Percentiles rank a stretch among this genome's conserved stretches.
phyloP scores from a whole-genome alignment of 2,797 vertebrate genomes.

The Darevskia nairensis region DNA sequence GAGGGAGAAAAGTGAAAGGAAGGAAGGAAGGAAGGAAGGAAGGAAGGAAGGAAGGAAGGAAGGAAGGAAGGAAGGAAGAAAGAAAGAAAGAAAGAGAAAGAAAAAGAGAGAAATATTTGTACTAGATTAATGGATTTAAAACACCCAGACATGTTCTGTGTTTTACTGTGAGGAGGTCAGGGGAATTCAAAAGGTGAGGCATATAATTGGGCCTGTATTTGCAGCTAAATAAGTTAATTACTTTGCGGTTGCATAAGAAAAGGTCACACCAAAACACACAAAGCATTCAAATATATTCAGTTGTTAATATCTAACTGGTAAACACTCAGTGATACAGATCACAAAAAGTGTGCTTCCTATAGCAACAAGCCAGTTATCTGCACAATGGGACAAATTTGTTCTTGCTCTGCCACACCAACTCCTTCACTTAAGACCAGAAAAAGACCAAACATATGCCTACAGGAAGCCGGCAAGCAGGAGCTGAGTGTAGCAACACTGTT shows the following conservation, averaged over 20 bases:
- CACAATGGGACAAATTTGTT: not conserved
- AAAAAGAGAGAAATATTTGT: not conserved
- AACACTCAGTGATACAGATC: slow-evolving; percentile 34
- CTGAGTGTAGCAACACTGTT: no score
- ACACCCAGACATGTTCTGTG: not conserved
- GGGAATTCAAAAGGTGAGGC: not conserved
- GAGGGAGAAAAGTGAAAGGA: not conserved
- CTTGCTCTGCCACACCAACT: not conserved
- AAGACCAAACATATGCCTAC: no score
- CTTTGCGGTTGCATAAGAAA: not conserved
- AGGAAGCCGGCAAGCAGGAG: no score
- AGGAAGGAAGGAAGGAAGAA: not conserved
- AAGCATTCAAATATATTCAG: slow-evolving; percentile 30
- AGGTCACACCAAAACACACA: slow-evolving; percentile 14
- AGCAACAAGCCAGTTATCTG: slow-evolving; percentile 28
- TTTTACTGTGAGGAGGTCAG: not conserved
- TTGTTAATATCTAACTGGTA: slow-evolving; percentile 38
- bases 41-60: not conserved
- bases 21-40: not conserved
- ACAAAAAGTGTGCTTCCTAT: not conserved
- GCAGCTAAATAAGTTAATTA: slow-evolving; percentile 14
- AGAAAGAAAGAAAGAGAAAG: not conserved
- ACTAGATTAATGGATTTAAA: not conserved
- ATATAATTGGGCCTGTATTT: not conserved
- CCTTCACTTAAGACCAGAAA: not conserved